These are phyloP conservation scores for fruit fly (Drosophila melanogaster) DNA, from an alignment of 1,140 invertebrate genomes.

Conservation along the genomic window DNA sequence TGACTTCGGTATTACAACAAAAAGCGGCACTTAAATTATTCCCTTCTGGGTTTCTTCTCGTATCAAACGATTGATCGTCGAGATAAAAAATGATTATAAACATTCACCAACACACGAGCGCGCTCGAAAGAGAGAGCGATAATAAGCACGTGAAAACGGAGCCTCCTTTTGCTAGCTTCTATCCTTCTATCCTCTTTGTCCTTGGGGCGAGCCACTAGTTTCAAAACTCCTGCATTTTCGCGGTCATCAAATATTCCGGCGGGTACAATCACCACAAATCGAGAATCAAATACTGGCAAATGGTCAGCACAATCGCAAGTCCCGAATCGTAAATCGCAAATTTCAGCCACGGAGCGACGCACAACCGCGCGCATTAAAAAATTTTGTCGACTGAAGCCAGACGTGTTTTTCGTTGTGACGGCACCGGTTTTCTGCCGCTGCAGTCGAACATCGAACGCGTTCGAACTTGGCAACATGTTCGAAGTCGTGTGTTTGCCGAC, in stretches of 20 bases:
- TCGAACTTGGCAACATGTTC: not conserved
- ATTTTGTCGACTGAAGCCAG: not conserved
- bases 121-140: not conserved
- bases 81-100: conserved; percentile 16
- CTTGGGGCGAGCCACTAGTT: not conserved
- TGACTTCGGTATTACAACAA: conserved; percentile 4
- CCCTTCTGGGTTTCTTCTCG: conserved; percentile 7
- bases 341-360: too few relatives aligned
- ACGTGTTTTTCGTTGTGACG: not conserved
- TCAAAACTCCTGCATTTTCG: not conserved
- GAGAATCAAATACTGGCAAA: not conserved
- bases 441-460: not conserved
- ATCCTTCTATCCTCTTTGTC: not conserved
- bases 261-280: not conserved
- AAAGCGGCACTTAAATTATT: conserved; percentile 21
- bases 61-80: conserved; percentile 12
- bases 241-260: not conserved
- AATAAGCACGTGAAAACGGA: conserved; percentile 5
- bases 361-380: too few relatives aligned
- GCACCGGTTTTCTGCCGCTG: not conserved
- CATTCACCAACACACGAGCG: conserved; percentile 20
- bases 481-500: not conserved
- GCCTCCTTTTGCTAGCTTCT: not conserved
- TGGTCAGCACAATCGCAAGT: not conserved
- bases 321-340: not conserved